Evolutionary conservation across 53 echinoderm and acorn worm genomes (phyloP).

Genomic region (Patiria pectinifera): DNA sequence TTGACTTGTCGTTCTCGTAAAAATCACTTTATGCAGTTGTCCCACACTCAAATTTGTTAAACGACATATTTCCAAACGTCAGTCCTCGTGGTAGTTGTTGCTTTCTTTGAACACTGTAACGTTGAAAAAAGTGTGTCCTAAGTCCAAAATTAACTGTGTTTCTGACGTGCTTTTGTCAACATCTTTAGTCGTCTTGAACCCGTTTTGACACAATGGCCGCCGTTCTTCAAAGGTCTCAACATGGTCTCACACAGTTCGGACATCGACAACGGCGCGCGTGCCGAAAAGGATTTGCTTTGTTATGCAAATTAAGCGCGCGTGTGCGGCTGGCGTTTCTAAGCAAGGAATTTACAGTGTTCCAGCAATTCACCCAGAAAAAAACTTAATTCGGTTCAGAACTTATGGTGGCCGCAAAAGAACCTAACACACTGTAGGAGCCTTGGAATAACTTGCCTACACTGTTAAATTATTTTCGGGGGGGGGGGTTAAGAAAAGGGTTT

Average conservation of each 20-base stretch:
- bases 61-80: not conserved
- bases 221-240: not conserved
- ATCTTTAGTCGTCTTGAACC: not conserved
- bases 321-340: not conserved
- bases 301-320: not conserved
- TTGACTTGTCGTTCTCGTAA: not conserved
- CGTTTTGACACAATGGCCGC: not conserved
- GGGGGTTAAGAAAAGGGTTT: too few species aligned
- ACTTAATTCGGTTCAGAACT: too few species aligned
- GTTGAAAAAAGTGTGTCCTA: not conserved
- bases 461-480: too few species aligned
- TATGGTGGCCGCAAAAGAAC: too few species aligned
- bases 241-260: not conserved
- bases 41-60: not conserved
- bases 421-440: too few species aligned
- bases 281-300: not conserved
- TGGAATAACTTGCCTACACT: too few species aligned
- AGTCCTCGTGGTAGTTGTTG: not conserved
- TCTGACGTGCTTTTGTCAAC: not conserved
- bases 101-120: not conserved
- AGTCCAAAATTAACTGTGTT: not conserved
- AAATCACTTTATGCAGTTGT: not conserved
- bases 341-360: not conserved
- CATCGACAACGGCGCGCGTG: not conserved
- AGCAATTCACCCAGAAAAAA: not conserved